Evolutionary conservation across 2,113 vertebrate genomes (phyloP).

Genomic region (Hippocampus mohnikei): DNA sequence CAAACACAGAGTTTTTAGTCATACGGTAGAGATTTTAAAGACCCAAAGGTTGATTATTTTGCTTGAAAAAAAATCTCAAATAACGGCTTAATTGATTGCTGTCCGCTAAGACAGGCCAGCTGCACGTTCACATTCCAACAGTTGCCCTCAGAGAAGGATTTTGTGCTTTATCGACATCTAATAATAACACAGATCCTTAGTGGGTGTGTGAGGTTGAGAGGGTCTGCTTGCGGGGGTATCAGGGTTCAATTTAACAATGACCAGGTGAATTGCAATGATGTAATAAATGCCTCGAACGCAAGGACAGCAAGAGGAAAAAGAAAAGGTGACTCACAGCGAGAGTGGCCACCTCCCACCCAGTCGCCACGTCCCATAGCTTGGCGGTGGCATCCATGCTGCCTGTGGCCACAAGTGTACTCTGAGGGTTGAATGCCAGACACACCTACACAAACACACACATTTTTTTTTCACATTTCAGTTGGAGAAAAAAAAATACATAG

Average conservation of each 20-base stretch:
- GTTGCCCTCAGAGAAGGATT: background rate
- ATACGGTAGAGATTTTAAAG: background rate
- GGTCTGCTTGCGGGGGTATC: background rate
- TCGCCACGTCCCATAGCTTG: slow-evolving; percentile 87
- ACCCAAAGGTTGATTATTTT: background rate
- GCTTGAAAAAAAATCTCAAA: background rate
- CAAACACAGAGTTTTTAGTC: background rate
- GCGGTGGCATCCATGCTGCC: slow-evolving; percentile 90
- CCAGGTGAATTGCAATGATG: slow-evolving; percentile 8
- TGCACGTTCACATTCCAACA: background rate
- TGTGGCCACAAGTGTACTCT: slow-evolving; percentile 90
- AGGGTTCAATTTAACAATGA: slow-evolving; percentile 16
- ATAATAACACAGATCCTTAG: slow-evolving; percentile 4
- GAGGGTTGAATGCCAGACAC: slow-evolving; percentile 90
- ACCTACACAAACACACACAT: slow-evolving; percentile 74
- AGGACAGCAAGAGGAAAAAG: background rate
- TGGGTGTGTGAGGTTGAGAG: background rate
- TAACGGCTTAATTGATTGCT: slow-evolving; percentile 4
- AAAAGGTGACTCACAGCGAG: slow-evolving; percentile 71
- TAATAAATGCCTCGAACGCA: background rate
- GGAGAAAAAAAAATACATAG: background rate
- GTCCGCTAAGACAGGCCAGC: background rate
- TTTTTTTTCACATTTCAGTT: background rate
- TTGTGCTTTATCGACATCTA: slow-evolving; percentile 18
- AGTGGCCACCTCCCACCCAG: slow-evolving; percentile 81